A percentile compares a stretch with the other conserved stretches of the same genome.
These are phyloP conservation scores for Oedothorax gibbosus DNA, from an alignment of 1,140 invertebrate species.

Conservation along the genomic window DNA sequence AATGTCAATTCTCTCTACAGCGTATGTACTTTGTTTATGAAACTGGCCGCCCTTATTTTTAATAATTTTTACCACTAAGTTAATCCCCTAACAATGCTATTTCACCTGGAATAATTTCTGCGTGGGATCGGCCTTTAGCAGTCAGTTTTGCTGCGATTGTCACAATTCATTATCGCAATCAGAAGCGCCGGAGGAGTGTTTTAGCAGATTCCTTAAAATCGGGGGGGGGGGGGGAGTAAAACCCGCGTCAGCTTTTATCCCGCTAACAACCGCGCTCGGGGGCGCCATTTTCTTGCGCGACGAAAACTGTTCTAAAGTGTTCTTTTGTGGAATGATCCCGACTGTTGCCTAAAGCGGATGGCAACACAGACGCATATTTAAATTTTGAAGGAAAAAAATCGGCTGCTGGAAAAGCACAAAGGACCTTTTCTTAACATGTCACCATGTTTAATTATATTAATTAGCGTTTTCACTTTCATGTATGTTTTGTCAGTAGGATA, in stretches of 20 bases:
- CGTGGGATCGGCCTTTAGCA: background rate
- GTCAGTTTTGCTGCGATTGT: slow-evolving; percentile 34
- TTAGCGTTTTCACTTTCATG: slow-evolving; percentile 49
- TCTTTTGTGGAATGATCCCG: slow-evolving; percentile 57
- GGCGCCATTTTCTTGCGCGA: slow-evolving; percentile 36
- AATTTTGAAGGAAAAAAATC: background rate
- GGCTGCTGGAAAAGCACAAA: background rate
- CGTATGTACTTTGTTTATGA: too few species aligned
- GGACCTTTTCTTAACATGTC: slow-evolving; percentile 10
- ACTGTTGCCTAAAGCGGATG: background rate
- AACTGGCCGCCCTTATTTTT: background rate
- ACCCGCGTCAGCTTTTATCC: slow-evolving; percentile 45
- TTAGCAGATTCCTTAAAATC: slow-evolving; percentile 40
- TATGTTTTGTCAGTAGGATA: slow-evolving; percentile 40
- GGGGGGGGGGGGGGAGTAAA: slow-evolving; percentile 21
- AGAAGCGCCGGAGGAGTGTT: slow-evolving; percentile 51
- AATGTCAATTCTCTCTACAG: too few species aligned
- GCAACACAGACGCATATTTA: background rate
- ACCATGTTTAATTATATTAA: slow-evolving; percentile 57
- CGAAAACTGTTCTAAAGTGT: slow-evolving; percentile 50
- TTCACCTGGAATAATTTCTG: background rate
- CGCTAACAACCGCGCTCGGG: slow-evolving; percentile 43
- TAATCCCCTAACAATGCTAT: background rate
- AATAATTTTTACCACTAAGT: background rate
- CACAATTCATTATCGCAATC: slow-evolving; percentile 59